Conservation (phyloP, 2,797 vertebrate species). For the Acomys russatus region DNA sequence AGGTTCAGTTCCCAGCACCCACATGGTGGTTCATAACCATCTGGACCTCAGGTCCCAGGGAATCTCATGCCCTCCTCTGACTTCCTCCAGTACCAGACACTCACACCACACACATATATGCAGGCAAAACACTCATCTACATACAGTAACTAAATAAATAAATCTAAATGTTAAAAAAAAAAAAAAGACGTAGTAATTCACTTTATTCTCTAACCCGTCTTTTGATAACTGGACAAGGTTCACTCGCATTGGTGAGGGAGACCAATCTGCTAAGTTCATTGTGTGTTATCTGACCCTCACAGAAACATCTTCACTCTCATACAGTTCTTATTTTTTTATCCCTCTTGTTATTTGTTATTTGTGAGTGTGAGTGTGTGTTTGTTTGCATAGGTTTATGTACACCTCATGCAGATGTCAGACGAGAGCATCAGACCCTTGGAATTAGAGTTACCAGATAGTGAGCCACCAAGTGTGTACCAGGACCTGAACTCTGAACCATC, state of each 20-base stretch:
- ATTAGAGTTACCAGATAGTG: not conserved
- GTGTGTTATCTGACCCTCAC: not conserved
- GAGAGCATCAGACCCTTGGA: too few species aligned
- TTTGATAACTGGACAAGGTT: not conserved
- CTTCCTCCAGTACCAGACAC: not conserved
- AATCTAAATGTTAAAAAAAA: not conserved
- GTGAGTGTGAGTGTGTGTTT: not conserved
- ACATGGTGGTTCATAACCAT: not conserved
- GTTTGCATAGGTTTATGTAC: not conserved
- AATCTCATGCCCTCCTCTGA: not conserved
- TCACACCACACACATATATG: rapidly evolving
- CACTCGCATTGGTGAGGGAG: not conserved
- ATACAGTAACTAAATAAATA: not conserved
- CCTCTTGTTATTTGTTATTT: not conserved
- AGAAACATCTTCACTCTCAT: not conserved
- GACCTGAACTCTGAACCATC: not conserved
- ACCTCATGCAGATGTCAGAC: not conserved
- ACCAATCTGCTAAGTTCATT: not conserved
- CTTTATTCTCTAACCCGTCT: not conserved
- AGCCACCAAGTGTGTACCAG: not conserved
- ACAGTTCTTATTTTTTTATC: not conserved
- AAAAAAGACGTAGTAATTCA: not conserved
- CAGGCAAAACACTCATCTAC: not conserved
- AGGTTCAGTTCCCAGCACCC: not conserved
- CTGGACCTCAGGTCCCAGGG: too few species aligned